Base-by-base conservation (phyloP, 2,797 vertebrate species). In the Hozukius guyotensis region DNA sequence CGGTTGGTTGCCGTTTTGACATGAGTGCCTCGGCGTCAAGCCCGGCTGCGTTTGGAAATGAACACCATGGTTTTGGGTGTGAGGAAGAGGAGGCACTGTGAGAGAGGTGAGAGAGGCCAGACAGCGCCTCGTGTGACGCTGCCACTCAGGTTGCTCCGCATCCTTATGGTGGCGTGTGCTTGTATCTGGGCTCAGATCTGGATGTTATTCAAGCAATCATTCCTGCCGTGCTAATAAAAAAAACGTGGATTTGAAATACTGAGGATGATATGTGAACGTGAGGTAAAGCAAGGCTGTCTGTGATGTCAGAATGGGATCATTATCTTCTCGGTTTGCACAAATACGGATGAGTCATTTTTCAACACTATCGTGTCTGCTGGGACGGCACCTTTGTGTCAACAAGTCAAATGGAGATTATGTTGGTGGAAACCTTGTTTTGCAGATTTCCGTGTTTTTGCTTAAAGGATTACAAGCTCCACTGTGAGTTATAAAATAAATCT, bases 11-110 rank as follows among this genome's bases (percentile, higher is more conserved):
- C 22, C 46, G 65, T 83, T 88, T 63, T 88, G 80, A 89, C 74
- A 91, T 89, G 87, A 88, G 67, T n/a, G 77, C 72, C 76, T 83
- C 60, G 42, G 64, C 82, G 7, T 75, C 77, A n/a, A 81, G 68
- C 67, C 76, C 36, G 75, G 79, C 77, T 34, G 64, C 65, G 4
- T 78, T 86, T 87, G 89, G 89, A 93, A 77, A 90, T 91, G 91
- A 93, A 78, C 89, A 71, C 83, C 85, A 75, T 92, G 90, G 89
- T 83, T 85, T 74, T 91, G 85, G 85, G 82, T 76, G 84, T 91
- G 88, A 95, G 93, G 89, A 95, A 93, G 90, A 94, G 92, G 91
- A 91, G 92, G 77, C 89, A 88, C 85, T 88, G 82, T 82, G 90
- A 93, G 82, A 88, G 84, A 90, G 93, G 94, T 94, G 91, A 94